These are phyloP conservation scores for Peromyscus nudipes DNA, from an alignment of 2,797 vertebrate species.

Conservation along the genomic window DNA sequence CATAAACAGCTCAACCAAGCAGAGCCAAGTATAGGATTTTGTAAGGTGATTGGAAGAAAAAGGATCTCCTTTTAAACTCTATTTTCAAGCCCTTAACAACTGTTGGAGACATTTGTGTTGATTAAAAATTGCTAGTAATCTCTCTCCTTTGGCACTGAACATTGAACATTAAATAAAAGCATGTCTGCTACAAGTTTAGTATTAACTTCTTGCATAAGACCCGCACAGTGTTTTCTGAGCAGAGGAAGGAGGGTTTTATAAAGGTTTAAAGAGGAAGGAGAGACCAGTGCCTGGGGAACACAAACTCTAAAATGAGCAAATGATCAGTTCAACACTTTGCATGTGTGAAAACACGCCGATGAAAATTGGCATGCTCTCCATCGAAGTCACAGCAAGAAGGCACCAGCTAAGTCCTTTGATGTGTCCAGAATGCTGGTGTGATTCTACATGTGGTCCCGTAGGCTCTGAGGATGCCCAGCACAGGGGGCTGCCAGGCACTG, in stretches of 20 bases:
- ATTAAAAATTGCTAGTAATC: constrained; percentile 44
- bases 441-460: not conserved
- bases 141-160: constrained; percentile 58
- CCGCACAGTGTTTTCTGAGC: not conserved
- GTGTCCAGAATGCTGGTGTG: not conserved
- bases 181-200: constrained; percentile 25
- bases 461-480: not conserved
- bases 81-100: constrained; percentile 22
- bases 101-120: constrained; percentile 23
- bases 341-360: constrained; percentile 39
- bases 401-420: not conserved
- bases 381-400: constrained; percentile 3
- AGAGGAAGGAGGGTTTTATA: constrained; percentile 28
- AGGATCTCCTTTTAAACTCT: constrained; percentile 40
- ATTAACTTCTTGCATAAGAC: constrained; percentile 64
- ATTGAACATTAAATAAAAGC: constrained; percentile 59
- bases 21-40: not conserved
- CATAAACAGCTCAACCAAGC: constrained; percentile 57
- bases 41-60: not conserved
- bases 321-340: not conserved
- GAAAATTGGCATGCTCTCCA: constrained; percentile 3
- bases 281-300: not conserved
- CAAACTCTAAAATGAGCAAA: not conserved
- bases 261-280: not conserved
- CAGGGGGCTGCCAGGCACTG: not conserved